A percentile compares a stretch with the other conserved stretches of the same genome.
Conservation (phyloP, 2,888 invertebrate genomes). For the Andrena trimmerana region DNA sequence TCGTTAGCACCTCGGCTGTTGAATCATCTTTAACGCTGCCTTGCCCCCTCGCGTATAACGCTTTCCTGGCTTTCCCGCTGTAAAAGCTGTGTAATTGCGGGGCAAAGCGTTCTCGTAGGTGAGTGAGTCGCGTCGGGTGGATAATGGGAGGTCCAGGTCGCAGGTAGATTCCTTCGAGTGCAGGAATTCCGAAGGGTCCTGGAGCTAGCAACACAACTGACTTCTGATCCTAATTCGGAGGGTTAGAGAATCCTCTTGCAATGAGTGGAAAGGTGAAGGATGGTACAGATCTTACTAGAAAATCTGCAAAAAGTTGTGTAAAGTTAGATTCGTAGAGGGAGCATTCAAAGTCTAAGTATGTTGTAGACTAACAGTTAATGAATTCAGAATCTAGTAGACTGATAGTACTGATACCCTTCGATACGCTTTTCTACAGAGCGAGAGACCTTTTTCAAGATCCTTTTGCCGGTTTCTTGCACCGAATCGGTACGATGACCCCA, state of each 20-base stretch:
- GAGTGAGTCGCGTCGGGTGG: constrained; percentile 5
- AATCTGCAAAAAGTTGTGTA: background rate
- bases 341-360: background rate
- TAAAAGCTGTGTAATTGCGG: constrained; percentile 15
- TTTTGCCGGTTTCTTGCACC: background rate
- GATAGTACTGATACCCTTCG: background rate
- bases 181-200: constrained; percentile 24
- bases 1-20: constrained; percentile 23
- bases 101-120: background rate
- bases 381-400: background rate
- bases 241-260: background rate
- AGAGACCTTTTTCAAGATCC: background rate
- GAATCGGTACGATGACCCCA: constrained; percentile 48
- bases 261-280: background rate
- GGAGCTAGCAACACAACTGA: constrained; percentile 1
- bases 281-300: background rate
- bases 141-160: background rate
- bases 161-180: constrained; percentile 27
- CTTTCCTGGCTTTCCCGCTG: constrained; percentile 1
- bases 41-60: background rate
- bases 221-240: constrained; percentile 3
- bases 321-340: background rate
- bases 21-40: background rate
- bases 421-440: background rate
- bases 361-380: background rate